phyloP scores from a whole-genome alignment of 1,140 invertebrate genomes.

The Zaprionus ghesquierei region DNA sequence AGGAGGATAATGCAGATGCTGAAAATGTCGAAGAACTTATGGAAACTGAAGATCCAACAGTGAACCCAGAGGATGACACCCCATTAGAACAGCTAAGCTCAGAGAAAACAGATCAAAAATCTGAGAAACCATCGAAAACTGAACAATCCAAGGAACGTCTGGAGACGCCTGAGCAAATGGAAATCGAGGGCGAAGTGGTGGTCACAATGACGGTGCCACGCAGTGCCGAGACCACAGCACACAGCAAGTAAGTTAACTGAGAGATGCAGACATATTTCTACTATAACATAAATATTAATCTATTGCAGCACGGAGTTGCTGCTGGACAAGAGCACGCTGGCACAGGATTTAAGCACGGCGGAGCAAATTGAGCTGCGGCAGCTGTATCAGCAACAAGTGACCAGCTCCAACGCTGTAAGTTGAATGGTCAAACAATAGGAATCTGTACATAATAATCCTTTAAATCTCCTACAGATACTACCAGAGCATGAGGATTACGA shows the following conservation, averaged over 20 bases:
- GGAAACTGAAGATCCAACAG: constrained; percentile 59
- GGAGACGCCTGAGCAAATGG: constrained; percentile 83
- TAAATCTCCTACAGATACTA: constrained; percentile 24
- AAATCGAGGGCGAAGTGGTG: constrained; percentile 90
- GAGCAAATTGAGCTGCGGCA: constrained; percentile 71
- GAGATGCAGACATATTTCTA: not conserved
- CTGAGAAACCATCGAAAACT: constrained; percentile 83
- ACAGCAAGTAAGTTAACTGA: constrained; percentile 83
- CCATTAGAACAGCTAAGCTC: constrained; percentile 84
- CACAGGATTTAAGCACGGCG: constrained; percentile 55
- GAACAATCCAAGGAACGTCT: constrained; percentile 82
- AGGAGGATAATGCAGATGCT: constrained; percentile 84
- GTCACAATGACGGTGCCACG: constrained; percentile 87
- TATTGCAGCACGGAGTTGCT: constrained; percentile 63
- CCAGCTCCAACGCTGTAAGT: constrained; percentile 57
- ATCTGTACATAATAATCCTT: not conserved
- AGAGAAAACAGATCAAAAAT: constrained; percentile 83
- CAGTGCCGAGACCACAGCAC: constrained; percentile 87
- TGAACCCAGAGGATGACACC: constrained; percentile 77
- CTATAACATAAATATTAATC: not conserved
- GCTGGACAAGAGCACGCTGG: constrained; percentile 57
- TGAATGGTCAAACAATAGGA: not conserved
- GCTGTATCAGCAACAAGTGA: constrained; percentile 71
- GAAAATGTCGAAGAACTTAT: constrained; percentile 83
- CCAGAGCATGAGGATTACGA: constrained; percentile 77